Percentiles rank a stretch among this genome's conserved stretches.
phyloP scores from a whole-genome alignment of 2,797 vertebrate species.

The Pseudochirops cupreus region DNA sequence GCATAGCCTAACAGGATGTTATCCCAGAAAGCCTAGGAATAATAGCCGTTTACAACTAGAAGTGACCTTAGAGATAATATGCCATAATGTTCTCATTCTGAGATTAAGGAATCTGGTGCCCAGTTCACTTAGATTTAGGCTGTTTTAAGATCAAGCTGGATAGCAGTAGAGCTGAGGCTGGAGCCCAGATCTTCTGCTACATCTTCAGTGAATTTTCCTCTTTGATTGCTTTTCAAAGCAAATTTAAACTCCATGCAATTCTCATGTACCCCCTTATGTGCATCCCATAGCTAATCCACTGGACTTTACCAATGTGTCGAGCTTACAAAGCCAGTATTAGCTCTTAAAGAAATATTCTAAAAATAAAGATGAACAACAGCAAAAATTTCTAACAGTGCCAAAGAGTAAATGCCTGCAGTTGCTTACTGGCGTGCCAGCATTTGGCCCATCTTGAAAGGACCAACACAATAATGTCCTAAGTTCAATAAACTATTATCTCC shows the following conservation, averaged over 20 bases:
- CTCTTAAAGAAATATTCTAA: not conserved
- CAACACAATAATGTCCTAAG: constrained; percentile 37
- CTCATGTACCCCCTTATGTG: not conserved
- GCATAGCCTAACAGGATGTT: not conserved
- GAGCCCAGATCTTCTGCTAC: not conserved
- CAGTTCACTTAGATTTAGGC: not conserved
- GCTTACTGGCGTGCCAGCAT: constrained; percentile 31
- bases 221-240: not conserved
- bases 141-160: not conserved
- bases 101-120: not conserved
- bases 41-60: not conserved
- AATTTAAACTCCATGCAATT: not conserved
- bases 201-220: not conserved
- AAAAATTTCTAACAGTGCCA: constrained; percentile 24
- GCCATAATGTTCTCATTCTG: not conserved
- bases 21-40: not conserved
- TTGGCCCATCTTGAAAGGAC: constrained; percentile 53
- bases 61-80: not conserved
- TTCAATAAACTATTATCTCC: constrained; percentile 44
- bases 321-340: not conserved
- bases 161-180: not conserved
- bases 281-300: not conserved
- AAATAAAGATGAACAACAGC: constrained; percentile 40
- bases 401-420: constrained; percentile 45
- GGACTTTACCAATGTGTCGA: not conserved